Evolutionary conservation across 2,113 vertebrate genomes (phyloP), one percentile per base, ranked within the genome.

Genomic region (Tachuris rubrigastra): DNA sequence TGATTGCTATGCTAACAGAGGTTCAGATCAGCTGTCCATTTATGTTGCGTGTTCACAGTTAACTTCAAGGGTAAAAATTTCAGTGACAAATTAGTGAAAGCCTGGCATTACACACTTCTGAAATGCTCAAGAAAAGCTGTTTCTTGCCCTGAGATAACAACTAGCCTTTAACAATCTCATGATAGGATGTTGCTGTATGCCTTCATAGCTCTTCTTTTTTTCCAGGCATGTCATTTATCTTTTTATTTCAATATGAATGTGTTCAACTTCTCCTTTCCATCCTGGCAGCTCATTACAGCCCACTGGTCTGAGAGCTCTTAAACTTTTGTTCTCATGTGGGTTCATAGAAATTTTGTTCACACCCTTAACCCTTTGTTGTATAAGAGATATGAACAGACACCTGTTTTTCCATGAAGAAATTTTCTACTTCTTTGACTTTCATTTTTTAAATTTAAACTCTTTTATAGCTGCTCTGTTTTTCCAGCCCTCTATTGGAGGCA

Each of bases 341-440:
- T 83, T 89, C 73, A 75, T 59, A 81, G n/a, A 93, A 87, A 75
- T 81, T 85, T 85, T 93, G 12, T 75, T 89, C 78, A 85, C 63
- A 78, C 33, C 17, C 30, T 77, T 67, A 92, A 68, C 20, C 12
- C 28, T 52, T 52, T 60, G 19, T n/a, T 53, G 19, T 30, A 16
- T 21, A 52, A 76, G 24, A 3, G 1, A 49, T 62, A 52, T 18
- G 35, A 92, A 42, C 27, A 7, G n/a, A 35, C 10, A 28, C 4
- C 10, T 69, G 3, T 28, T 82, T 92, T 78, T 60, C 39, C 67
- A n/a, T 2, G 1, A 75, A 9, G 12, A 94, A 85, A 30, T 55
- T 71, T 92, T 68, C 35, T 11, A 31, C 14, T 69, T 46, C 20
- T 69, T n/a, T n/a, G 28, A 41, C 78, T 90, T 87, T 59, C 12